phyloP scores from a whole-genome alignment of 2,113 vertebrate species.

The Sterrhoptilus dennistouni region DNA sequence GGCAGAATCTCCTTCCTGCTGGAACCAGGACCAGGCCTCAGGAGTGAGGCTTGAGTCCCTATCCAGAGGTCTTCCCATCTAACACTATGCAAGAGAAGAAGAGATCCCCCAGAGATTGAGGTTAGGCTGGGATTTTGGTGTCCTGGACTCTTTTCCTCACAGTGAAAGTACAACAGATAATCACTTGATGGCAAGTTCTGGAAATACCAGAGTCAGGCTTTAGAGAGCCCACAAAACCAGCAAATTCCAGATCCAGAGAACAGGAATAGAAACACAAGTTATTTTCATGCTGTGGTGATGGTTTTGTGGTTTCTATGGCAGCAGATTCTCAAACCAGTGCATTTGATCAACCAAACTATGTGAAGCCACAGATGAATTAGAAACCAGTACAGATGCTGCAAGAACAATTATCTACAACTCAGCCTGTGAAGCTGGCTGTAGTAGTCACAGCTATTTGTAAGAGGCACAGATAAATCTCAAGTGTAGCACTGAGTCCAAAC shows the following conservation, averaged over 20 bases:
- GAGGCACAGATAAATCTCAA: background rate
- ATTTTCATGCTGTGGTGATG: background rate
- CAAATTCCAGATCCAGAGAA: background rate
- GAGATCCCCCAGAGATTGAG: background rate
- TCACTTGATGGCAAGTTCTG: background rate
- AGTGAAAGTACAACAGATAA: background rate
- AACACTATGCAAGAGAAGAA: background rate
- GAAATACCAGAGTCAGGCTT: background rate
- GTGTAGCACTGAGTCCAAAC: background rate
- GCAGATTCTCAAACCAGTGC: background rate
- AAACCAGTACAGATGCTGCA: background rate
- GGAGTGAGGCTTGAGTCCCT: background rate
- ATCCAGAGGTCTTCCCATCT: background rate
- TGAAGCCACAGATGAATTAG: background rate
- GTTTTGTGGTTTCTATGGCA: constrained; percentile 14
- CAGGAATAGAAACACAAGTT: background rate
- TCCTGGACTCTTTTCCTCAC: background rate
- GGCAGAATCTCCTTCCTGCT: background rate
- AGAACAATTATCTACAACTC: background rate
- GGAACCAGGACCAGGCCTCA: background rate
- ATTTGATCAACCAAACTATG: background rate
- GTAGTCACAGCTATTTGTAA: background rate
- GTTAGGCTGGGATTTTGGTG: background rate
- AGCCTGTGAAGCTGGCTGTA: background rate
- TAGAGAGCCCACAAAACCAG: background rate